Evolutionary conservation across 2,113 vertebrate species (phyloP), one percentile per base, ranked within the genome.

Genomic region (Ovis canadensis): DNA sequence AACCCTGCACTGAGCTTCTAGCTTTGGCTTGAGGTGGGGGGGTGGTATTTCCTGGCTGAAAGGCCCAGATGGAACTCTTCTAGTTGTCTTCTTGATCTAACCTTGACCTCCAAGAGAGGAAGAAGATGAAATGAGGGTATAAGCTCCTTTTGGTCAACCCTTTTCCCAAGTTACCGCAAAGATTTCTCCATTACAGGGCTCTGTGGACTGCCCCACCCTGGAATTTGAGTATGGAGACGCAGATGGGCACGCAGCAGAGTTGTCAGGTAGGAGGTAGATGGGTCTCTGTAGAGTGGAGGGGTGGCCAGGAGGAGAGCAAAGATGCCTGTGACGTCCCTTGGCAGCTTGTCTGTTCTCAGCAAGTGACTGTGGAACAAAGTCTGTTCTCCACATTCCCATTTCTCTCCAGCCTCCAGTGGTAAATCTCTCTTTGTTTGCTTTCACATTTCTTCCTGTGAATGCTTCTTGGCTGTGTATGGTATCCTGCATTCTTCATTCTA

Each of bases 151-250:
- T 90, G 78, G 67, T 40, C 62, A 80, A 55, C 50, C 6, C 33
- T 50, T 83, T 96, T 11, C 67, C 71, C 67, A 71, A 81, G 62
- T 84, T 91, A 82, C 62, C 62, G 40, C 87, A 82, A 89, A 84
- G 0, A 19, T 80, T 78, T 59, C 19, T 91, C 62, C 91, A 40
- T 98, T 94, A 0, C 98, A 99, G 99, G 99, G 99, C 97, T 99
- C 99, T 8, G 99, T 99, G 99, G 99, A 99, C 98, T 99, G 99
- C 74, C 99, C 99, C 71, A 99, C 99, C 98, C 99, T 99, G 99
- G 99, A 99, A 98, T 99, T 99, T 50, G 99, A 99, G 54, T 99
- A 99, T 21, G 99, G 99, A 40, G 99, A 99, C 74, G 97, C 99
- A 0, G 99, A 99, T 91, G 95, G 98, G 3, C 98, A 99, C 8